Conservation (phyloP, 2,797 vertebrate genomes). For the Syndactyla subalaris region DNA sequence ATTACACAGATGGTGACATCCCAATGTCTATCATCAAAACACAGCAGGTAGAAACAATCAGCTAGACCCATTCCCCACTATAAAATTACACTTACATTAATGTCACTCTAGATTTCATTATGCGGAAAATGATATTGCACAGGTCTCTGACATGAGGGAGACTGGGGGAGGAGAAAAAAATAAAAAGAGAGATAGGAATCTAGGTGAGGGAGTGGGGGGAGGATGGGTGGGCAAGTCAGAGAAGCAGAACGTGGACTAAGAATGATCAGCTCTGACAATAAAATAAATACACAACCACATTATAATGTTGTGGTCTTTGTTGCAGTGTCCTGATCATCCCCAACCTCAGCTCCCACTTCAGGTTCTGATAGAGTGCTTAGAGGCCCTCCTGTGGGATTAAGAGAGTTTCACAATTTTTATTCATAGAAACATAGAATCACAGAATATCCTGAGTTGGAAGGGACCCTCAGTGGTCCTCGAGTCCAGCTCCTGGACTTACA, state of each 20-base stretch:
- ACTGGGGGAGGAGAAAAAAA: not conserved
- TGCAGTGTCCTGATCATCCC: not conserved
- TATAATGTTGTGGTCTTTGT: not conserved
- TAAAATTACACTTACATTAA: slow-evolving; percentile 85
- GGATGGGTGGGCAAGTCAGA: not conserved
- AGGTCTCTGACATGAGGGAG: slow-evolving; percentile 68
- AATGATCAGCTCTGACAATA: not conserved
- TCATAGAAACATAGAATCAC: no score
- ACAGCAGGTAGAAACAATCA: slow-evolving; percentile 86
- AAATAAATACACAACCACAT: not conserved
- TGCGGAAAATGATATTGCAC: slow-evolving; percentile 79
- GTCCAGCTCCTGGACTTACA: not conserved
- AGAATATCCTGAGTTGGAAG: no score
- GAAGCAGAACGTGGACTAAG: not conserved
- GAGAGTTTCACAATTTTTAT: slow-evolving; percentile 38
- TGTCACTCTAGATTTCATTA: slow-evolving; percentile 85
- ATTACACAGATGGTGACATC: slow-evolving; percentile 85
- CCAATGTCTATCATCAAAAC: slow-evolving; percentile 84
- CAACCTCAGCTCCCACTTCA: not conserved
- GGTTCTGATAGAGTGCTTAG: slow-evolving; percentile 7
- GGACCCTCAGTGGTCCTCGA: not conserved
- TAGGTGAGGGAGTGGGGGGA: not conserved
- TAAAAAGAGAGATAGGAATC: not conserved
- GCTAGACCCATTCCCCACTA: slow-evolving; percentile 78
- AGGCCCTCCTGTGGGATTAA: not conserved